Evolutionary conservation across 1,140 invertebrate genomes (phyloP).

Genomic region (Geopemphigus sp.): DNA sequence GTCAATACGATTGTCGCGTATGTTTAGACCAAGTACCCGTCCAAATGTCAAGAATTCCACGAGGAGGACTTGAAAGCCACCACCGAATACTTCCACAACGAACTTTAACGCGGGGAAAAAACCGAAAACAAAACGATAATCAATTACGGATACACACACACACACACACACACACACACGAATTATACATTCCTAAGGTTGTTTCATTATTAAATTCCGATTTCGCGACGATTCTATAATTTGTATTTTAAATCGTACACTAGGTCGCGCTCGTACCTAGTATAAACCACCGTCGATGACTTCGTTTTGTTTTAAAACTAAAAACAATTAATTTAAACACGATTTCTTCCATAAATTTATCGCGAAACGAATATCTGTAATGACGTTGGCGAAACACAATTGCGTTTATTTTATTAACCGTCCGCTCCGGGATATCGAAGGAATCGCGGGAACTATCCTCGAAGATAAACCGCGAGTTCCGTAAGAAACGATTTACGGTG

Average conservation of each 20-base stretch:
- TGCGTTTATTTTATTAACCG: background rate
- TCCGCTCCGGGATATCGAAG: background rate
- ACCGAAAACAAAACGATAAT: background rate
- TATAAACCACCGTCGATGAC: constrained; percentile 32
- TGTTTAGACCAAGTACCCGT: constrained; percentile 67
- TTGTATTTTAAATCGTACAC: constrained; percentile 25
- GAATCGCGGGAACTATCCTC: background rate
- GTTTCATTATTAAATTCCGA: constrained; percentile 3
- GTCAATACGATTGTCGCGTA: too few relatives aligned
- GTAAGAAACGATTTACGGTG: background rate
- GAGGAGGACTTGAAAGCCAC: constrained; percentile 76
- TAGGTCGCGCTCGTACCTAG: constrained; percentile 29
- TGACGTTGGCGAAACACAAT: background rate
- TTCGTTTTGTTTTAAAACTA: too few relatives aligned
- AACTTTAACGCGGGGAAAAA: constrained; percentile 60
- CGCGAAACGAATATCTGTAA: too few relatives aligned
- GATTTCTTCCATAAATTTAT: too few relatives aligned
- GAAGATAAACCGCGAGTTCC: background rate
- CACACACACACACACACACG: too few relatives aligned
- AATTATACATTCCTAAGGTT: constrained; percentile 25
- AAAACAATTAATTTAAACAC: too few relatives aligned
- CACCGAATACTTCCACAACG: constrained; percentile 75
- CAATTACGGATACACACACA: background rate
- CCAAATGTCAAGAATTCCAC: constrained; percentile 71
- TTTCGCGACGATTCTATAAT: constrained; percentile 25